Conservation (phyloP, 2,113 vertebrate genomes). For the Leptobrachium ailaonicum region DNA sequence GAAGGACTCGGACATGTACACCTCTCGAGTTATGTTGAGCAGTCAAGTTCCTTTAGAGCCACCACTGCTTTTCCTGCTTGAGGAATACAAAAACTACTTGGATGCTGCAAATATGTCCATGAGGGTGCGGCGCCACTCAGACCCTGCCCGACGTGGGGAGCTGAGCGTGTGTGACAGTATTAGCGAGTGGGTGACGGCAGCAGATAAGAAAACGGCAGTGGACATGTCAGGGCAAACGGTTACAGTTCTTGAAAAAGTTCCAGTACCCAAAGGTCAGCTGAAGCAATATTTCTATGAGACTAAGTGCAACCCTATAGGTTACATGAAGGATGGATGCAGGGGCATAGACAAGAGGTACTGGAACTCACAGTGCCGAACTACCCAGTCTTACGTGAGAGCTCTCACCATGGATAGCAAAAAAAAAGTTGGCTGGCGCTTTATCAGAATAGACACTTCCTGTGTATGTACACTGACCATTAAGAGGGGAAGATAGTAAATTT, state of each 20-base stretch:
- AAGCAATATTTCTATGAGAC: constrained; percentile 99
- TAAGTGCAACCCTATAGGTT: constrained; percentile 98
- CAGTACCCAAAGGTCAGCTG: constrained; percentile 96
- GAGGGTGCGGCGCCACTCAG: constrained; percentile 96
- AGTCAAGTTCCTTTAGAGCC: constrained; percentile 99
- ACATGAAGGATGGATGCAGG: constrained; percentile 97
- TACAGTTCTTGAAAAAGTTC: constrained; percentile 97
- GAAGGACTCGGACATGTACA: constrained; percentile 94
- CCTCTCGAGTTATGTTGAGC: constrained; percentile 96
- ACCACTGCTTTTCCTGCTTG: constrained; percentile 95
- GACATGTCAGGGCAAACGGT: constrained; percentile 98
- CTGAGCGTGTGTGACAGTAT: constrained; percentile 99
- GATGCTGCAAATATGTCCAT: constrained; percentile 98
- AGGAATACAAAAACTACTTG: constrained; percentile 99
- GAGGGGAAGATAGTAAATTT: constrained; percentile 98
- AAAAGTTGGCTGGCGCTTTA: constrained; percentile 98
- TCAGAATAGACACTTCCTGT: constrained; percentile 99
- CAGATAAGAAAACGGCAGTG: constrained; percentile 98
- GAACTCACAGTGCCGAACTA: constrained; percentile 99
- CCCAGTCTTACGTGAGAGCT: constrained; percentile 97
- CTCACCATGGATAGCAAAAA: constrained; percentile 99
- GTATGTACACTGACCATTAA: constrained; percentile 99
- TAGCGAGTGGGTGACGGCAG: constrained; percentile 97
- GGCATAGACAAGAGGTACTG: constrained; percentile 99
- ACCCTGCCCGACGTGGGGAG: constrained; percentile 92